Conservation (phyloP, 2,797 vertebrate species). For the Crax fasciolata region DNA sequence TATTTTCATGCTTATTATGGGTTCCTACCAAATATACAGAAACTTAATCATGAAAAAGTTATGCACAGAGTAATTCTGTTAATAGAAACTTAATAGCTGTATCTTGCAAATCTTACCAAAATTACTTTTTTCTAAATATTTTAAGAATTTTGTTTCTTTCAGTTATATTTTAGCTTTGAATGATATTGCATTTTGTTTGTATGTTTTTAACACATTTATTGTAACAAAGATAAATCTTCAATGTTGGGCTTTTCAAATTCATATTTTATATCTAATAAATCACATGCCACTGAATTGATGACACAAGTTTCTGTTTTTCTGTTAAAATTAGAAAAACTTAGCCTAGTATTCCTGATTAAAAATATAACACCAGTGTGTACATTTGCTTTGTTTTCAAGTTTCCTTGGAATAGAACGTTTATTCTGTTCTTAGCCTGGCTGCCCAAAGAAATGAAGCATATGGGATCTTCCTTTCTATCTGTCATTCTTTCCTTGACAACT, state of each 20-base stretch:
- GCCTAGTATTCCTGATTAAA: not conserved
- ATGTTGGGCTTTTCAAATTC: not conserved
- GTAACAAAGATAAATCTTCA: not conserved
- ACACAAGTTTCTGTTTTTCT: not conserved
- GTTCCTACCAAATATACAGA: not conserved
- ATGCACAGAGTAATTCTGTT: slow-evolving; percentile 34
- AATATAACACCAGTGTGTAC: not conserved
- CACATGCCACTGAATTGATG: not conserved
- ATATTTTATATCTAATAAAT: slow-evolving; percentile 15
- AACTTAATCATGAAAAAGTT: not conserved
- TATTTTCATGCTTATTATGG: not conserved
- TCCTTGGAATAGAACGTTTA: not conserved
- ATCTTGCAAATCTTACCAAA: not conserved
- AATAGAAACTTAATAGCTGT: slow-evolving; percentile 9
- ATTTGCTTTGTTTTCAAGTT: not conserved
- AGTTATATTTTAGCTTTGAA: not conserved
- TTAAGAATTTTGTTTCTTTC: not conserved
- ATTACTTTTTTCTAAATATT: not conserved
- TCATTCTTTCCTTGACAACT: not conserved
- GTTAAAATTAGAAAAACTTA: slow-evolving; percentile 13
- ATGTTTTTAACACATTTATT: not conserved
- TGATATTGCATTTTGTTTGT: not conserved
- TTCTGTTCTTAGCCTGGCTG: not conserved
- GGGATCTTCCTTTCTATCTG: not conserved
- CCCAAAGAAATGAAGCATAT: not conserved